Conservation (phyloP, 2,113 vertebrate genomes). For the Gambusia affinis region DNA sequence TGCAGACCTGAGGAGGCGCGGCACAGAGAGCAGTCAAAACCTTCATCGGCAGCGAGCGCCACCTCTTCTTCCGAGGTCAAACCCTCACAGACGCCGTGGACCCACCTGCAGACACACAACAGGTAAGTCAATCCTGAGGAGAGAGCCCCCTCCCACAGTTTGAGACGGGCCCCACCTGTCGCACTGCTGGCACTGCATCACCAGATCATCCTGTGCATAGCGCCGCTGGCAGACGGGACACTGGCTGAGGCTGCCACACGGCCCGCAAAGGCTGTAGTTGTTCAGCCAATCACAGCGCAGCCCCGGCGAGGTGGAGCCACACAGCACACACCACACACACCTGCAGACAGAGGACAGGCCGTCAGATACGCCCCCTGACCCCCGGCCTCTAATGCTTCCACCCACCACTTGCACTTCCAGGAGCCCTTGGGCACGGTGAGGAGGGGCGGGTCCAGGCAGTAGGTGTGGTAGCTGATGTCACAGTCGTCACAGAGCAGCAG, state of each 20-base stretch:
- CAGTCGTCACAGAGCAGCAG: constrained; percentile 96
- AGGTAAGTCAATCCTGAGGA: neutral
- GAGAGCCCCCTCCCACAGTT: neutral
- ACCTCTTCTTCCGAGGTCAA: constrained; percentile 91
- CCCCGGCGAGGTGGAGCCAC: constrained; percentile 91
- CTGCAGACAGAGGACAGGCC: constrained; percentile 65
- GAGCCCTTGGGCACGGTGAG: constrained; percentile 95
- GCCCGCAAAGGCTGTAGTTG: constrained; percentile 96
- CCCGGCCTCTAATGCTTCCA: neutral
- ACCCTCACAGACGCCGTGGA: constrained; percentile 94
- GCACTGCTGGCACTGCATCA: constrained; percentile 93
- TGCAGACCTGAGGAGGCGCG: constrained; percentile 80
- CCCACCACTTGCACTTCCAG: constrained; percentile 99
- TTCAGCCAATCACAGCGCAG: constrained; percentile 93
- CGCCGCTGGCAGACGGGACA: constrained; percentile 87
- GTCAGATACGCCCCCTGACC: neutral
- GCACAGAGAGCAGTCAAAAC: constrained; percentile 95
- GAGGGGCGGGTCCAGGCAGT: constrained; percentile 94
- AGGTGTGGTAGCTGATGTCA: constrained; percentile 98
- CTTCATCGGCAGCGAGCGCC: constrained; percentile 89
- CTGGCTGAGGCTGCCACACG: constrained; percentile 87
- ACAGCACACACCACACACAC: constrained; percentile 96
- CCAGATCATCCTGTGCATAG: constrained; percentile 90
- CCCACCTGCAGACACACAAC: constrained; percentile 83
- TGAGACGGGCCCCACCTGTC: constrained; percentile 83